Percentiles rank a stretch among this genome's conserved stretches.
Conservation (phyloP, 2,888 invertebrate species). For the Apamea anceps region DNA sequence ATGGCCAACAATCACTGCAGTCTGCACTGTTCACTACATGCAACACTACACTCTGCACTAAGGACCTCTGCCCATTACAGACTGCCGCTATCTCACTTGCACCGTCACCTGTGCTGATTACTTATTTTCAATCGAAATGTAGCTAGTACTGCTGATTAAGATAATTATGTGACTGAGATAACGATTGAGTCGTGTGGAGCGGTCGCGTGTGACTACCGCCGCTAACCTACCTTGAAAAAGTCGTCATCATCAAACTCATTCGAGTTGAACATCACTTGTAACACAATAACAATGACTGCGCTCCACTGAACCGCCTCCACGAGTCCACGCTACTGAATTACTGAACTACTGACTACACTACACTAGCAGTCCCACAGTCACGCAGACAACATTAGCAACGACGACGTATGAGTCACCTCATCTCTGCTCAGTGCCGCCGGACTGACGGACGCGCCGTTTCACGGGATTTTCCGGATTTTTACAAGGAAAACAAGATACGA, state of each 20-base stretch:
- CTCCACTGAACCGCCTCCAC: conserved; percentile 41
- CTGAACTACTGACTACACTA: not conserved
- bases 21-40: not conserved
- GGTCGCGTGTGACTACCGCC: conserved; percentile 13
- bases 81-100: conserved; percentile 19
- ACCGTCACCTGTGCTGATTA: conserved; percentile 7
- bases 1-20: not conserved
- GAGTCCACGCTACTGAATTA: conserved; percentile 35
- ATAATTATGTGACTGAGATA: conserved; percentile 21
- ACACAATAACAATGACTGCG: conserved; percentile 57
- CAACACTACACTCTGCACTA: conserved; percentile 15
- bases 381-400: conserved; percentile 15
- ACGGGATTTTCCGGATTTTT: conserved; percentile 47
- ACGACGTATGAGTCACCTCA: conserved; percentile 51
- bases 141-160: no score
- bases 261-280: conserved; percentile 63
- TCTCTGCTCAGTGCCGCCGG: conserved; percentile 2
- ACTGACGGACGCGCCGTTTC: conserved; percentile 1
- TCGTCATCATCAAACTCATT: conserved; percentile 62
- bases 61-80: not conserved
- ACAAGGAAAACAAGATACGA: conserved; percentile 37
- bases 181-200: not conserved
- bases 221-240: conserved; percentile 66
- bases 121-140: conserved; percentile 38
- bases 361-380: not conserved